Conservation (phyloP, 2,797 vertebrate species). For the Chelonia mydas region DNA sequence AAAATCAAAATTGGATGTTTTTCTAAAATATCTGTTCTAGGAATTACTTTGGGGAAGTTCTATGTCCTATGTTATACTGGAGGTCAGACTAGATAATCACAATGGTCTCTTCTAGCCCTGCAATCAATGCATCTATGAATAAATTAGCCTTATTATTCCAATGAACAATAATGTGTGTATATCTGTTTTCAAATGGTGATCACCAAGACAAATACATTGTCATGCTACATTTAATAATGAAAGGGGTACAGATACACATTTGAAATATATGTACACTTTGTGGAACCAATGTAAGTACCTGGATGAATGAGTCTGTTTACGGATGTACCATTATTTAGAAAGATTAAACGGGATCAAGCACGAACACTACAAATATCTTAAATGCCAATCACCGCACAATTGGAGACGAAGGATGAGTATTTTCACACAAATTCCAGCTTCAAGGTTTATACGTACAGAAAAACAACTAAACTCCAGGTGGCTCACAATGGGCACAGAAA, state of each 20-base stretch:
- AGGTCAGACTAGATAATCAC: not conserved
- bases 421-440: not conserved
- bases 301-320: not conserved
- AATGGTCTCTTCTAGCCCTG: not conserved
- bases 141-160: not conserved
- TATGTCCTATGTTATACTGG: not conserved
- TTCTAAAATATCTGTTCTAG: not conserved
- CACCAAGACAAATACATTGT: not conserved
- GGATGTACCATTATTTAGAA: not conserved
- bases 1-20: not conserved
- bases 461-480: not conserved
- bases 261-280: not conserved
- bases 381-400: not conserved
- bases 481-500: not conserved
- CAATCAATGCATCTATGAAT: not conserved
- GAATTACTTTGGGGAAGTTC: not conserved
- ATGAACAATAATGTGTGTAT: not conserved
- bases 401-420: not conserved
- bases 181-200: not conserved
- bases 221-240: not conserved
- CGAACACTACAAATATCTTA: not conserved
- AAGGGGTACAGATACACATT: not conserved
- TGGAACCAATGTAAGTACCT: not conserved
- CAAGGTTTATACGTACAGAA: not conserved
- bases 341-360: not conserved